Evolutionary conservation across 2,113 vertebrate species (phyloP).

Genomic region (Panthera leo): DNA sequence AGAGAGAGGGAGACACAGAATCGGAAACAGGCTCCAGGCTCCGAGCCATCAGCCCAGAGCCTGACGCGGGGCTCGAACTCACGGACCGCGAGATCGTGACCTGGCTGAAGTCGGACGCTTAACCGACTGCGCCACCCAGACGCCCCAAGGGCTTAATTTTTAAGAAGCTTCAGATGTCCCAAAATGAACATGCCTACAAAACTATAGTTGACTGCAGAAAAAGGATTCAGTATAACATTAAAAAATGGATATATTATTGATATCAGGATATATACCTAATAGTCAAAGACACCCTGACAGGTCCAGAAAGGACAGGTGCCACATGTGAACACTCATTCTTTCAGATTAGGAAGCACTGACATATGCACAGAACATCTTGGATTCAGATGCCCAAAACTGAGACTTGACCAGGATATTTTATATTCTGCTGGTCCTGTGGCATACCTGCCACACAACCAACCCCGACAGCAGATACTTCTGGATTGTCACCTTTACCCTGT

Average conservation of each 20-base stretch:
- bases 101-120: no score
- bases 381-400: no score
- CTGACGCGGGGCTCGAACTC: no score
- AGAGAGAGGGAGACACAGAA: no score
- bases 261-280: no score
- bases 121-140: no score
- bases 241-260: neutral
- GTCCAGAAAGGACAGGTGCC: neutral
- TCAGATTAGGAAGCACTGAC: neutral
- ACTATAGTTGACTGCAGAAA: neutral
- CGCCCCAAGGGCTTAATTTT: neutral
- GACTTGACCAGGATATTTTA: neutral
- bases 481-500: neutral
- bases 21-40: no score
- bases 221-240: neutral
- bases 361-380: neutral
- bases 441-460: neutral
- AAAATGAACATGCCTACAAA: neutral
- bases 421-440: neutral
- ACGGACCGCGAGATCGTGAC: no score
- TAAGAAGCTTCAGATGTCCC: neutral
- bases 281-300: neutral
- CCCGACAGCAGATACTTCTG: neutral
- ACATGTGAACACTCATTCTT: neutral
- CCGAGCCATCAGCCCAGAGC: no score